Evolutionary conservation across 2,888 invertebrate genomes (phyloP).

Genomic region (Phytoseiulus persimilis): DNA sequence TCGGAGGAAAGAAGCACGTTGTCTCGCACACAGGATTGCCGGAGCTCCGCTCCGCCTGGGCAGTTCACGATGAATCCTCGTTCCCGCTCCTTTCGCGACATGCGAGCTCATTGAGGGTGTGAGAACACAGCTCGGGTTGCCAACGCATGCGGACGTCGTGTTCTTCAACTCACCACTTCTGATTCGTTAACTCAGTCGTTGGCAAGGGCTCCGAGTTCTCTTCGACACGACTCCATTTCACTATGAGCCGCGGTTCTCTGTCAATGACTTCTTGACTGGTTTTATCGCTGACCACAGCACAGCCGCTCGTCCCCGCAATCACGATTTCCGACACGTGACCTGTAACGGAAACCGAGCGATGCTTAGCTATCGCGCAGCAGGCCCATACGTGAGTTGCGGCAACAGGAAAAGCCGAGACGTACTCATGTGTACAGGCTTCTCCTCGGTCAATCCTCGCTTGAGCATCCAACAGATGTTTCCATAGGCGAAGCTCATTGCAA

Average conservation of each 20-base stretch:
- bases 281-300: constrained; percentile 14
- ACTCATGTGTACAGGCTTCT: constrained; percentile 42
- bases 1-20: too few relatives aligned
- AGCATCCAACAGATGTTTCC: constrained; percentile 56
- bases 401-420: not conserved
- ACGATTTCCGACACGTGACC: constrained; percentile 13
- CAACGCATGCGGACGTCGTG: constrained; percentile 21
- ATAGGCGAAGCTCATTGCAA: constrained; percentile 61
- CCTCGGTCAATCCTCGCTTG: constrained; percentile 50
- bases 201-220: constrained; percentile 17
- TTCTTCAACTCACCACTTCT: not conserved
- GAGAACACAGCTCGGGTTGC: constrained; percentile 8
- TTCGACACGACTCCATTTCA: constrained; percentile 15
- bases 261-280: constrained; percentile 26
- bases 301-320: not conserved
- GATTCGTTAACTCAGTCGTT: not conserved
- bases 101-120: too few relatives aligned
- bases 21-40: too few relatives aligned
- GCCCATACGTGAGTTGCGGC: not conserved
- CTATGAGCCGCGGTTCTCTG: constrained; percentile 7
- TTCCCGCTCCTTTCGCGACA: too few relatives aligned
- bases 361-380: not conserved
- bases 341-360: not conserved
- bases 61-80: too few relatives aligned
- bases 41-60: too few relatives aligned